These are phyloP conservation scores for Heliothis peltigera DNA, from an alignment of 2,888 invertebrate species.

Conservation along the genomic window DNA sequence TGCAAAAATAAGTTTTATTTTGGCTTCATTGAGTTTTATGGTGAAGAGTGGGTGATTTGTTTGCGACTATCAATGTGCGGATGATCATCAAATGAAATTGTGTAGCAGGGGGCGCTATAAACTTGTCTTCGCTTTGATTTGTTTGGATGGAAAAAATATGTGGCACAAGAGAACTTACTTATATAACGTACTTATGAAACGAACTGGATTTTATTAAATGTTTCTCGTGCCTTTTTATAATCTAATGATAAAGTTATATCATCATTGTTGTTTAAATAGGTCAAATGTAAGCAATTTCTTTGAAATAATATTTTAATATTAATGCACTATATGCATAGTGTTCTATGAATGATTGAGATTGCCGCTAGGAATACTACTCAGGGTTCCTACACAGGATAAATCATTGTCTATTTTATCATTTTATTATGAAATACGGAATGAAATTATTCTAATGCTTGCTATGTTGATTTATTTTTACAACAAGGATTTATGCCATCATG, in stretches of 20 bases:
- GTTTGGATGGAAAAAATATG: not conserved
- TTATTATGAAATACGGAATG: too few species aligned
- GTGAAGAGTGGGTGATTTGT: constrained; percentile 48
- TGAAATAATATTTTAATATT: not conserved
- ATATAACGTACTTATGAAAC: too few species aligned
- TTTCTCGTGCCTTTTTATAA: constrained; percentile 7
- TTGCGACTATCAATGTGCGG: constrained; percentile 40
- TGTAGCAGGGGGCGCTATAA: constrained; percentile 35
- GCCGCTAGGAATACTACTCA: not conserved
- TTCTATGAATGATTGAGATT: not conserved
- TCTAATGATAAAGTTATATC: constrained; percentile 15
- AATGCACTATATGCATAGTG: not conserved
- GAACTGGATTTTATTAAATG: not conserved
- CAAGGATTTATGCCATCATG: too few species aligned
- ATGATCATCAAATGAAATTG: constrained; percentile 41
- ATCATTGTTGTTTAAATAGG: constrained; percentile 9
- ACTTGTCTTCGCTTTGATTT: constrained; percentile 28
- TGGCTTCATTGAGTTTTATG: constrained; percentile 48
- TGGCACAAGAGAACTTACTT: too few species aligned
- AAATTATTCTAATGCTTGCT: too few species aligned
- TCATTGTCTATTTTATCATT: not conserved
- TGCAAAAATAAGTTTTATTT: constrained; percentile 55
- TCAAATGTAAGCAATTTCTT: constrained; percentile 3
- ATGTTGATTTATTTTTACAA: too few species aligned
- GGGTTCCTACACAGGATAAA: not conserved